Base-by-base conservation (phyloP, 2,797 vertebrate genomes). In the Dicrostonyx torquatus region DNA sequence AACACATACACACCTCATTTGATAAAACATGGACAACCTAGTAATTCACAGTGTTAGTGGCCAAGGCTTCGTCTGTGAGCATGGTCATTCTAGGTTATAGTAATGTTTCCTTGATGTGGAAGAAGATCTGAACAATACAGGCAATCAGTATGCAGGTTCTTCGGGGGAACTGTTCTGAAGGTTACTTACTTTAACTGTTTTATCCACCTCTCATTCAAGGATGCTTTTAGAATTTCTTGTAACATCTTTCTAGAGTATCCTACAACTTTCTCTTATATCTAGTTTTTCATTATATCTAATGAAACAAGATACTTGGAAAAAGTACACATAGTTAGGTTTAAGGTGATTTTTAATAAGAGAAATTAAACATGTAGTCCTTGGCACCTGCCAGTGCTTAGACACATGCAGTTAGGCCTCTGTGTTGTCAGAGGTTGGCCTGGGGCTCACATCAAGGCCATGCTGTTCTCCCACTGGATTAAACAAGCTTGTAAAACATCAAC, bases 401-500 rank as follows among this genome's bases (percentile, higher is more conserved):
- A 45, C 58, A 22, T 8, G 58, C 14, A 62, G n/a, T 29, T 10
- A 14, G 76, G 73, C 62, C 66, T 53, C 6, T 0, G 82, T 14
- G 62, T 11, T 70, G 89, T 48, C 11, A 72, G 53, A 89, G 40
- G 70, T 29, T 22, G 87, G 86, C 14, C 58, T 11, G 11, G 22
- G 66, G 37, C 17, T 90, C 31, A n/a, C 17, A 40, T 73, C 1
- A 18, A 93, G 62, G 90, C 77, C 60, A 5, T 2, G 12, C 13
- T n/a, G 62, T 55, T 94, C 91, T 91, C 80, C 45, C 62, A 14
- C 12, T 79, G 53, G 70, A 94, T 55, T 31, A 66, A 87, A 95
- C 84, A 92, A 92, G 48, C 87, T 95, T 55, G 78, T 24, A 85
- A 73, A 93, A 87, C 83, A 93, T 62, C 70, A 93, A 22, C 62